Percentiles rank a stretch among this genome's conserved stretches.
phyloP scores from a whole-genome alignment of 1,140 invertebrate genomes.

The Ridgeia piscesae region DNA sequence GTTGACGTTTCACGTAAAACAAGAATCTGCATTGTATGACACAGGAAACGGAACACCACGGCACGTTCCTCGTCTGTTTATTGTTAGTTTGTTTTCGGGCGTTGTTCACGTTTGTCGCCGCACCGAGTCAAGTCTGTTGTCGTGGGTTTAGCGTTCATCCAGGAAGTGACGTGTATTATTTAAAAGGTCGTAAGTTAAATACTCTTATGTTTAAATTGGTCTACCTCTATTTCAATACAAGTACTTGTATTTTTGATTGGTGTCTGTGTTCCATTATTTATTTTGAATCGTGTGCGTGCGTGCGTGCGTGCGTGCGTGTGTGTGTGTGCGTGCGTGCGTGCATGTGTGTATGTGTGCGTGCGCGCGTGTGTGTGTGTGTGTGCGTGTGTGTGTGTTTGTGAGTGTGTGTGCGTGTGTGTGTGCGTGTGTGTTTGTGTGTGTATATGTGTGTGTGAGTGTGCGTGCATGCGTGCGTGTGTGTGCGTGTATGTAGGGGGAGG shows the following conservation, averaged over 20 bases:
- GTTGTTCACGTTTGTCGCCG: background rate
- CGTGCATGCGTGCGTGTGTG: too few species aligned
- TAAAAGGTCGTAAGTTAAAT: background rate
- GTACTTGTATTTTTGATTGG: background rate
- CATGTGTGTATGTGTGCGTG: too few species aligned
- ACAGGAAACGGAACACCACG: background rate
- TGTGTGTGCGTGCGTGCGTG: too few species aligned
- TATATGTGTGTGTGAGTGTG: too few species aligned
- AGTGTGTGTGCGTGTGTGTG: too few species aligned
- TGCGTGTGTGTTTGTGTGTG: too few species aligned
- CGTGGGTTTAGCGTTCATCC: background rate
- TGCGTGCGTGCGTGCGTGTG: too few species aligned
- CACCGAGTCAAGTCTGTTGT: background rate
- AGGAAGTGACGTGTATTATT: background rate
- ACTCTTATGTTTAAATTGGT: background rate
- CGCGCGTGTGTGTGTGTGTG: too few species aligned
- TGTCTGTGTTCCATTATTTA: background rate
- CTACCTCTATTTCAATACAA: constrained; percentile 4
- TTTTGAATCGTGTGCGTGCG: too few species aligned
- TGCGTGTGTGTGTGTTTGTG: too few species aligned
- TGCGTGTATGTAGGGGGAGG: background rate
- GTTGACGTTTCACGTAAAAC: background rate
- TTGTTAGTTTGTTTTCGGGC: background rate
- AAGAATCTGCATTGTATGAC: background rate
- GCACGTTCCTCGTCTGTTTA: background rate